phyloP scores from a whole-genome alignment of 2,888 invertebrate genomes.

The Ennomos fuscantarius region DNA sequence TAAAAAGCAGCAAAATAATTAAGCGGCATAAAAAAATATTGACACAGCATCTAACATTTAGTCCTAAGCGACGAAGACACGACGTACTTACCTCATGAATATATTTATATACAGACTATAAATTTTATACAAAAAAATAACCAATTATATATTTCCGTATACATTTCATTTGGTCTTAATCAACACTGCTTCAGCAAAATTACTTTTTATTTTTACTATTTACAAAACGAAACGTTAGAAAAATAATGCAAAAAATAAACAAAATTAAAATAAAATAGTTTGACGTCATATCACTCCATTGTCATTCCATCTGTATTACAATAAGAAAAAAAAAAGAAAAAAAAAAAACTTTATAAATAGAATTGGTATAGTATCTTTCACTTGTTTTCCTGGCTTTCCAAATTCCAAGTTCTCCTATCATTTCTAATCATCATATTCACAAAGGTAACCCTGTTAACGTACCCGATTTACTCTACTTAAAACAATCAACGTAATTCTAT shows the following conservation, averaged over 20 bases:
- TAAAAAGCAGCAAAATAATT: slow-evolving; percentile 73
- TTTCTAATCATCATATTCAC: no score
- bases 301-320: slow-evolving; percentile 46
- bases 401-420: no score
- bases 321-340: slow-evolving; percentile 45
- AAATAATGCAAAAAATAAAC: slow-evolving; percentile 40
- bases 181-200: slow-evolving; percentile 63
- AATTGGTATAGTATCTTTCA: no score
- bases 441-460: no score
- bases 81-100: slow-evolving; percentile 54
- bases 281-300: slow-evolving; percentile 8
- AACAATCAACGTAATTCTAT: no score
- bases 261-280: neutral
- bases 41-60: slow-evolving; percentile 59
- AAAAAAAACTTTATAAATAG: slow-evolving; percentile 3
- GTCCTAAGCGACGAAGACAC: slow-evolving; percentile 44
- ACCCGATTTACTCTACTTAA: no score
- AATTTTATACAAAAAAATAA: slow-evolving; percentile 39
- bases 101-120: slow-evolving; percentile 23
- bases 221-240: slow-evolving; percentile 27
- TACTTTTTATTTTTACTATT: slow-evolving; percentile 16
- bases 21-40: slow-evolving; percentile 64
- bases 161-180: slow-evolving; percentile 30
- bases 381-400: no score
- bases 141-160: slow-evolving; percentile 27